Conservation (phyloP, 1,140 invertebrate species). For the Hycleus cichorii region DNA sequence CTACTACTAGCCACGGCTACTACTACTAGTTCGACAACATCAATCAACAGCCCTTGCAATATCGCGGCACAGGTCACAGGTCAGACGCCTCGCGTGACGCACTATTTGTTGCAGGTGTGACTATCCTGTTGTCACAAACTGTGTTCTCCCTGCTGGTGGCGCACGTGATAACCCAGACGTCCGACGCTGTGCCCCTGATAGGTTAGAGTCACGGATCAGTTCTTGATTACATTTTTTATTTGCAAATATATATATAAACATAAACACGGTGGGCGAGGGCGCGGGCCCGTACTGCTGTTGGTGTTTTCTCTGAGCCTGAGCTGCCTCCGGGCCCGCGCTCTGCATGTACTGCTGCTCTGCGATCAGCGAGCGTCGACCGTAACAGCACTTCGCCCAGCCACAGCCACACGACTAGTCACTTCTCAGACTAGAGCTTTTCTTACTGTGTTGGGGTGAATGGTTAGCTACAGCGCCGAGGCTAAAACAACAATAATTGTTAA, state of each 20-base stretch:
- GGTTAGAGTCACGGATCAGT: constrained; percentile 55
- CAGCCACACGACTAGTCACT: constrained; percentile 30
- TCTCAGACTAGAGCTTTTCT: constrained; percentile 17
- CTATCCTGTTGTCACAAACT: constrained; percentile 98
- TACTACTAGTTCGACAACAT: no score
- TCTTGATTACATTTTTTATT: constrained; percentile 26
- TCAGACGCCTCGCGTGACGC: constrained; percentile 38
- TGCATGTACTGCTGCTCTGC: constrained; percentile 27
- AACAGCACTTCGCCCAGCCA: constrained; percentile 39
- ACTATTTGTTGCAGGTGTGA: constrained; percentile 85
- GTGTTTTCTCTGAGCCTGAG: no score
- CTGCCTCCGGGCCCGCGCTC: constrained; percentile 13
- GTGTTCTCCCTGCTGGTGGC: constrained; percentile 98
- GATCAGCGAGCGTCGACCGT: constrained; percentile 22
- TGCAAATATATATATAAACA: constrained; percentile 13
- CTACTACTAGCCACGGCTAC: no score
- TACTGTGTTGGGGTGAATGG: constrained; percentile 33
- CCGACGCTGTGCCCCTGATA: constrained; percentile 95
- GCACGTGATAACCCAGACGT: constrained; percentile 94
- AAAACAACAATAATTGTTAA: constrained; percentile 18
- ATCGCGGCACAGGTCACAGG: constrained; percentile 35
- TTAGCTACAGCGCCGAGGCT: constrained; percentile 33
- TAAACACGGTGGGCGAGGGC: constrained; percentile 24
- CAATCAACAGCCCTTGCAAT: background rate
- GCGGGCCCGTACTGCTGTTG: constrained; percentile 7